Conservation (phyloP, 1,140 invertebrate genomes). For the Apis mellifera region Amel_HAv3.1 CM009939.2:11788501-11789000, state of each 20-base stretch:
- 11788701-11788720: no score
- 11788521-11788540: neutral
- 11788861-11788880: neutral
- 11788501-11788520: neutral
- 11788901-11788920: constrained; percentile 26
- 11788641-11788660: no score
- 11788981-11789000: constrained; percentile 32
- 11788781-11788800: no score
- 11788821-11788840: constrained; percentile 24
- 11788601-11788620: no score
- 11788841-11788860: neutral
- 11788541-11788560: neutral
- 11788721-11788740: no score
- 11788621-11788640: no score
- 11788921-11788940: constrained; percentile 50
- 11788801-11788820: neutral
- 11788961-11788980: constrained; percentile 39
- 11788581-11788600: no score
- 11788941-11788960: constrained; percentile 41
- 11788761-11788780: no score
- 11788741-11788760: no score
- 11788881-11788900: constrained; percentile 28
- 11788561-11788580: no score
- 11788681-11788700: no score
- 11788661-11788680: no score